Evolutionary conservation across 2,888 invertebrate genomes (phyloP), one percentile per base, ranked within the genome.

Genomic region (Hedychridium roseum): DNA sequence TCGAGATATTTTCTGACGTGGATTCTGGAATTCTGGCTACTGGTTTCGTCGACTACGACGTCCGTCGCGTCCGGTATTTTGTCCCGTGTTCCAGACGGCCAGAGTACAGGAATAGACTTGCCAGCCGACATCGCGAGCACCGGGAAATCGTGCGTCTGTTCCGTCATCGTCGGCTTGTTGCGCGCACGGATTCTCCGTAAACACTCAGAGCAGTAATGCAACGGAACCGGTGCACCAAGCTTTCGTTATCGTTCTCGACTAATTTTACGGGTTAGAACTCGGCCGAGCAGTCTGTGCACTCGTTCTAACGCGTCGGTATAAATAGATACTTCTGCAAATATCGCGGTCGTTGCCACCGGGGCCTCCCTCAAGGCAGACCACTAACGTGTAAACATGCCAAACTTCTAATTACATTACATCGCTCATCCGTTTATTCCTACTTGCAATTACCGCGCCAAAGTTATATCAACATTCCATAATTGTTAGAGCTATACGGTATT

Each of bases 121-220:
- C 38, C 18, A 35, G 21, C 16, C 30, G 34, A 31, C 30, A 27
- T 31, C 41, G 32, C 30, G 37, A 35, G 50, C 42, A 49, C 49
- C 48, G 42, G 63, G 45, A 57, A 54, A 51, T 37, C 9, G 48
- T 35, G 58, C 32, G 44, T 56, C 49, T 30, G 51, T 60, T 57
- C 59, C 60, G 55, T 64, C 57, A 57, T 56, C 50, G 46, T 43
- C 39, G 32, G 47, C 50, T 60, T 62, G 53, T 56, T 53, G 38
- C 18, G 31, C 34, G 18, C 20, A 17, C 41, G 49, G 39, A 45
- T 46, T 36, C 38, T 16, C 32, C 3, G 35, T 12, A 37, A 34
- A n/a, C 3, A 34, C 32, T 45, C 37, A 21, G 21, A 18, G 37
- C 40, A 30, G 41, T 37, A 18, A 23, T 14, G 7, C 32, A 15